Evolutionary conservation across 2,113 vertebrate genomes (phyloP).

Genomic region (Chinchilla lanigera): DNA sequence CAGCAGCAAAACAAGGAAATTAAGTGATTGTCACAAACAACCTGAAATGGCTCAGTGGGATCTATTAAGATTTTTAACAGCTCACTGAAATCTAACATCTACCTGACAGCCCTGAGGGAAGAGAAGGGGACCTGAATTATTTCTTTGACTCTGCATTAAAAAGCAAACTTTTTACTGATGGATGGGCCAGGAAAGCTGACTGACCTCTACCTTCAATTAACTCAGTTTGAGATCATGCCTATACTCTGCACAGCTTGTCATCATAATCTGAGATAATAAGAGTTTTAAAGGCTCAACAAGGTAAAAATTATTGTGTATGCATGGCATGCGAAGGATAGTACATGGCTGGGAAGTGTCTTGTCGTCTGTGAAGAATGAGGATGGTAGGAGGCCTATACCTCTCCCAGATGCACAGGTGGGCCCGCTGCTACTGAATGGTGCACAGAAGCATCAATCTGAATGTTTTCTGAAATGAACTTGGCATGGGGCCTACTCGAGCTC

Average conservation of each 20-base stretch:
- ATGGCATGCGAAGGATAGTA: not conserved
- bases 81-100: conserved; percentile 63
- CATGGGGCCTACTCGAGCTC: not conserved
- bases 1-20: conserved; percentile 74
- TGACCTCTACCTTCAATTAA: conserved; percentile 72
- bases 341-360: not conserved
- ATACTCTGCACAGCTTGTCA: conserved; percentile 24
- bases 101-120: conserved; percentile 47
- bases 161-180: conserved; percentile 67
- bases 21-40: conserved; percentile 77
- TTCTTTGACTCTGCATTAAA: conserved; percentile 56
- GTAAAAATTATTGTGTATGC: not conserved
- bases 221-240: conserved; percentile 66
- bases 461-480: conserved; percentile 57
- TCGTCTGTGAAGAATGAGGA: conserved; percentile 9
- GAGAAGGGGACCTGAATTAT: not conserved
- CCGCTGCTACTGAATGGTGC: not conserved
- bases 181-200: conserved; percentile 13
- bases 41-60: conserved; percentile 73
- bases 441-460: not conserved
- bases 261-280: conserved; percentile 66
- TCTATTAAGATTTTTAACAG: conserved; percentile 77
- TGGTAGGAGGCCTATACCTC: not conserved
- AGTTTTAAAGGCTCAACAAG: conserved; percentile 42
- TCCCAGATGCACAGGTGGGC: conserved; percentile 61